phyloP scores from a whole-genome alignment of 2,113 vertebrate genomes.

The Thunnus maccoyii region DNA sequence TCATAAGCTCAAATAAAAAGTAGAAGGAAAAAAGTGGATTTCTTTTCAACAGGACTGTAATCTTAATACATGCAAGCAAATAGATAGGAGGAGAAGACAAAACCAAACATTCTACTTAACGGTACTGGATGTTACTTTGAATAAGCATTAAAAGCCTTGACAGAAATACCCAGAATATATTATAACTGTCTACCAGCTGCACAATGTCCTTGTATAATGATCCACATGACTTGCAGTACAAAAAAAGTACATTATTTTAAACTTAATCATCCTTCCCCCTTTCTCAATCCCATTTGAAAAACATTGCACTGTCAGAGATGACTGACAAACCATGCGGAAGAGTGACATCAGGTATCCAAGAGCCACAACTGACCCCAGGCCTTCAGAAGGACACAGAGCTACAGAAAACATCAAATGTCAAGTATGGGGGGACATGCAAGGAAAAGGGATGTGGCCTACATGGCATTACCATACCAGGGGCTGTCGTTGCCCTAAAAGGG shows the following conservation, averaged over 20 bases:
- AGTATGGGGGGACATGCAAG: slow-evolving; percentile 69
- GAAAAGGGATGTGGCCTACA: slow-evolving; percentile 68
- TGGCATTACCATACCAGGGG: slow-evolving; percentile 79
- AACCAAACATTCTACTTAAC: background rate
- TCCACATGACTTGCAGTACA: slow-evolving; percentile 6
- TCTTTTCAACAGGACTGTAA: slow-evolving; percentile 13
- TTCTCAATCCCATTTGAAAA: slow-evolving; percentile 70
- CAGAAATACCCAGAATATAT: slow-evolving; percentile 1
- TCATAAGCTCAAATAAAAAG: slow-evolving; percentile 4
- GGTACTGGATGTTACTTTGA: background rate
- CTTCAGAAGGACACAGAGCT: slow-evolving; percentile 79
- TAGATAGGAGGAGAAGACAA: background rate
- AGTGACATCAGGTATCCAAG: slow-evolving; percentile 79
- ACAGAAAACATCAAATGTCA: slow-evolving; percentile 79
- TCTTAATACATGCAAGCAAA: slow-evolving; percentile 14
- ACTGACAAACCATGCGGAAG: slow-evolving; percentile 82
- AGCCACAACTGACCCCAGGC: slow-evolving; percentile 79
- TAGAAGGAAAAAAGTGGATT: background rate
- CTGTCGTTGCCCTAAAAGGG: slow-evolving; percentile 73
- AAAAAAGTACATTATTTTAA: slow-evolving; percentile 22
- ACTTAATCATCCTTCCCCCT: slow-evolving; percentile 50
- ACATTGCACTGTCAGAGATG: slow-evolving; percentile 67
- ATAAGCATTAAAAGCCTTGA: slow-evolving; percentile 6
- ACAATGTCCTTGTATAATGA: background rate
- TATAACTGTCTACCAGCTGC: background rate